A percentile compares a stretch with the other conserved stretches of the same genome.
Conservation (phyloP, 2,888 invertebrate genomes). For the Blera fallax region DNA sequence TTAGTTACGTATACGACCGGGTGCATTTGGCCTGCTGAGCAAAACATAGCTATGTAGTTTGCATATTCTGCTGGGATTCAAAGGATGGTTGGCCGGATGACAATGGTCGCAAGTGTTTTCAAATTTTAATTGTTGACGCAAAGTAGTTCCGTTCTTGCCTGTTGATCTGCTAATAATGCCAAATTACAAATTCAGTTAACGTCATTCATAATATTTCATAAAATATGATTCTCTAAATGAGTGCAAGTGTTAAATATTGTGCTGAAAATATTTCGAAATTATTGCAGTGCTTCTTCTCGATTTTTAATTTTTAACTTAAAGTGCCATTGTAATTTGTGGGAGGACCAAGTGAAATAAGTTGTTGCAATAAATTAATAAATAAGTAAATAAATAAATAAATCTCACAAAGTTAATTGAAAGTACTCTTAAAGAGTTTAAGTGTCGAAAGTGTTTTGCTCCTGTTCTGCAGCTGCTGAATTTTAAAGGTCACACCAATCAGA, state of each 20-base stretch:
- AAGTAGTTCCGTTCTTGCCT: conserved; percentile 50
- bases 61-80: conserved; percentile 49
- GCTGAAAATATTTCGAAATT: conserved; percentile 11
- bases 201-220: conserved; percentile 17
- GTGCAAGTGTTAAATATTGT: conserved; percentile 22
- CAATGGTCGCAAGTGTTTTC: conserved; percentile 60
- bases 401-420: conserved; percentile 3
- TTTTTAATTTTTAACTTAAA: conserved; percentile 40
- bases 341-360: conserved; percentile 35
- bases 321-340: conserved; percentile 38
- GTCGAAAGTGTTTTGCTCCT: conserved; percentile 29
- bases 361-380: conserved; percentile 2
- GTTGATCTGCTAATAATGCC: conserved; percentile 42
- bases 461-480: conserved; percentile 40
- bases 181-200: conserved; percentile 34
- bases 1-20: conserved; percentile 65
- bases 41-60: conserved; percentile 56
- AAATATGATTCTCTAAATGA: not conserved
- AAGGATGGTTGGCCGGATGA: conserved; percentile 59
- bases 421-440: conserved; percentile 4
- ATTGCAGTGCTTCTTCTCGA: conserved; percentile 27
- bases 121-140: conserved; percentile 51
- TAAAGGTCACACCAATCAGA: conserved; percentile 60
- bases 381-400: too few relatives aligned
- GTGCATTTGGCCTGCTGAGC: conserved; percentile 49